These are phyloP conservation scores for Seira ritae DNA, from an alignment of 2,888 invertebrate genomes.

Conservation along the genomic window DNA sequence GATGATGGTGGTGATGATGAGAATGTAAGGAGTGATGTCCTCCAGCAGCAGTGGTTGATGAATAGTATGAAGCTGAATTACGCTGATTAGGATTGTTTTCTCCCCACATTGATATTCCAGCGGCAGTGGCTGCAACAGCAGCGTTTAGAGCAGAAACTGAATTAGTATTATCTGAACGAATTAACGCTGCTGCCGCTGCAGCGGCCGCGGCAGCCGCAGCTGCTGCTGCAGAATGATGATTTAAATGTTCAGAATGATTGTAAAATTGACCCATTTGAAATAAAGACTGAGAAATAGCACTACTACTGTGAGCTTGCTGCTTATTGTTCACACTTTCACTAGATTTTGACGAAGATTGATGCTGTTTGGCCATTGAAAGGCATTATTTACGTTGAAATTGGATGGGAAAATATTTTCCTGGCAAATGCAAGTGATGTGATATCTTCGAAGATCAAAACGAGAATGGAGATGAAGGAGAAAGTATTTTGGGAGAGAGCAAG, in stretches of 20 bases:
- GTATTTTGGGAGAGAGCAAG: too few relatives aligned
- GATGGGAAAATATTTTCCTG: too few relatives aligned
- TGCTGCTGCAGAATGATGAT: constrained; percentile 65
- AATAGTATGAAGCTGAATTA: constrained; percentile 34
- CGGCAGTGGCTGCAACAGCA: constrained; percentile 39
- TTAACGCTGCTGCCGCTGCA: constrained; percentile 33
- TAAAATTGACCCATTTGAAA: constrained; percentile 73
- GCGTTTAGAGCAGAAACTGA: constrained; percentile 45
- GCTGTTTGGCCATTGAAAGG: constrained; percentile 45
- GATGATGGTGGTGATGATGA: constrained; percentile 59
- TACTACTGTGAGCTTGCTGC: constrained; percentile 37
- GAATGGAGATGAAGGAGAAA: neutral
- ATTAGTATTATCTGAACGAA: constrained; percentile 40
- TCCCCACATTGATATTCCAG: constrained; percentile 45
- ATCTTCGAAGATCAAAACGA: neutral
- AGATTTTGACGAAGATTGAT: neutral
- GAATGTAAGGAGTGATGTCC: constrained; percentile 35
- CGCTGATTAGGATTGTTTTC: constrained; percentile 47
- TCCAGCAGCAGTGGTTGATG: constrained; percentile 20
- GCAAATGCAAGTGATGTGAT: too few relatives aligned
- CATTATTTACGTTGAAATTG: neutral
- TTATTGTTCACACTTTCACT: constrained; percentile 24
- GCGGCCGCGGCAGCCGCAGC: constrained; percentile 61
- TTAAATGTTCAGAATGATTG: constrained; percentile 59
- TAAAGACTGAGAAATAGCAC: constrained; percentile 38